A percentile compares a stretch with the other conserved stretches of the same genome.
phyloP scores from a whole-genome alignment of 64 coral and sea anemone genomes.

The Catalaphyllia jardinei region DNA sequence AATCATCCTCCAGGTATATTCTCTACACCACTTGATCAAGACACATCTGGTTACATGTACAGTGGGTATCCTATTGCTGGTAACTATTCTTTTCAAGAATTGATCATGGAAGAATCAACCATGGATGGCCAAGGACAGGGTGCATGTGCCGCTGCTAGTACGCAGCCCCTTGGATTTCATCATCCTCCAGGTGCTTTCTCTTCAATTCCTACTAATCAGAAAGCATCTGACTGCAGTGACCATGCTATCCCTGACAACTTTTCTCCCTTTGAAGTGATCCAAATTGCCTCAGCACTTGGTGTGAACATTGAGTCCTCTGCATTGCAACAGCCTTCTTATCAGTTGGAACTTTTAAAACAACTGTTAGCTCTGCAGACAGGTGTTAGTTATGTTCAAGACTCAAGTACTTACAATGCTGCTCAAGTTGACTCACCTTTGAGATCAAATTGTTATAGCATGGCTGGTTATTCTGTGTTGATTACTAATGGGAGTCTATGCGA shows the following conservation, averaged over 20 bases:
- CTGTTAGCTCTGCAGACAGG: not conserved
- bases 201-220: not conserved
- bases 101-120: not conserved
- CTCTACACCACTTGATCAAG: not conserved
- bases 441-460: not conserved
- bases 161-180: not conserved
- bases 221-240: not conserved
- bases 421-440: not conserved
- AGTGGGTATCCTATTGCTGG: not conserved
- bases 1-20: not conserved
- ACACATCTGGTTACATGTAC: not conserved
- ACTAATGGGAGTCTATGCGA: not conserved
- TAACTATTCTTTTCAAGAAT: not conserved
- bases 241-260: not conserved
- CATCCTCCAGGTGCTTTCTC: not conserved
- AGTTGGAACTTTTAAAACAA: not conserved
- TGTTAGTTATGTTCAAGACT: too few relatives aligned
- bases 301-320: not conserved
- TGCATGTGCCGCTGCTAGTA: not conserved
- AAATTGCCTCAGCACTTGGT: not conserved
- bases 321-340: not conserved
- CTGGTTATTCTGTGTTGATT: constrained; percentile 24
- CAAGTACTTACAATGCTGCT: not conserved
- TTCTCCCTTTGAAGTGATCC: not conserved
- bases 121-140: not conserved